phyloP scores from a whole-genome alignment of 2,113 vertebrate genomes.

The Mustela nigripes region DNA sequence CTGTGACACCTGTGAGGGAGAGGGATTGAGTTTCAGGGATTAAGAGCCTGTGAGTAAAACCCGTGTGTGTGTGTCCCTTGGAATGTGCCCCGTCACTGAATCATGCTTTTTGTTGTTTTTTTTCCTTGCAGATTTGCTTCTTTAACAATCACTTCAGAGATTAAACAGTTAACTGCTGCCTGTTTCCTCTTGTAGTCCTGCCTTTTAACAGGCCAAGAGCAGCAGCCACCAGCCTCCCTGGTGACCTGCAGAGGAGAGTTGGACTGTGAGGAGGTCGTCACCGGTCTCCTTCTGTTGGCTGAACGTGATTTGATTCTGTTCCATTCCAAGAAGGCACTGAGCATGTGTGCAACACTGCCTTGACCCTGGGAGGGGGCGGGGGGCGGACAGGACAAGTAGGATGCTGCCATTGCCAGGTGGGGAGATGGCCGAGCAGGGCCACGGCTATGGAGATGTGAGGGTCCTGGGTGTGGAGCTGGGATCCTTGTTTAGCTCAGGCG shows the following conservation, averaged over 20 bases:
- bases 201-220: neutral
- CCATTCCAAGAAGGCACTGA: neutral
- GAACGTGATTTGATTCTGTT: neutral
- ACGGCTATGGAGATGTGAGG: neutral
- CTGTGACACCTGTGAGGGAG: neutral
- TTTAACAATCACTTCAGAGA: constrained; percentile 21
- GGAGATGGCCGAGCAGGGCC: neutral
- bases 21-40: neutral
- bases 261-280: neutral
- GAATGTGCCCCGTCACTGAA: neutral
- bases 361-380: neutral
- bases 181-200: constrained; percentile 20
- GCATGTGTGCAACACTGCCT: neutral
- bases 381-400: neutral
- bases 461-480: neutral
- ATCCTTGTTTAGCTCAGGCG: neutral
- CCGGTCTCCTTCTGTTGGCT: neutral
- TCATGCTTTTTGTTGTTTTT: neutral
- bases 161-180: neutral
- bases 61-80: neutral
- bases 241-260: neutral
- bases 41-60: neutral
- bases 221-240: neutral
- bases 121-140: neutral
- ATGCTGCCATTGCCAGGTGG: too few species aligned